These are phyloP conservation scores for Oreonectes daqikongensis DNA, from an alignment of 2,797 vertebrate genomes.

Conservation along the genomic window DNA sequence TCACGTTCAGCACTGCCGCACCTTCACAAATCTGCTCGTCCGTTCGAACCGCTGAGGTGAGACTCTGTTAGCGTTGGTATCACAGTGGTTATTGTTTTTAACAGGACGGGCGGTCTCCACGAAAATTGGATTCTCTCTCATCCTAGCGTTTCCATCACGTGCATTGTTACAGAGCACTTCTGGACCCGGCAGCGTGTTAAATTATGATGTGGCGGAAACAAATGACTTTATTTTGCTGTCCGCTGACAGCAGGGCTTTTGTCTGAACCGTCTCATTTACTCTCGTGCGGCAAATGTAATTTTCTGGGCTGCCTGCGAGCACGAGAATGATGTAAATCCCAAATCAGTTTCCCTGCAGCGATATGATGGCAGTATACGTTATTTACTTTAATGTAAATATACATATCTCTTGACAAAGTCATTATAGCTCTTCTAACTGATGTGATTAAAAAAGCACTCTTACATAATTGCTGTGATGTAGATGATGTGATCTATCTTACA, in stretches of 20 bases:
- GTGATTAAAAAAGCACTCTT: conserved; percentile 37
- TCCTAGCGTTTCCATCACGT: conserved; percentile 51
- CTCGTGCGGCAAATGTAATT: conserved; percentile 63
- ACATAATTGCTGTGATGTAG: conserved; percentile 5
- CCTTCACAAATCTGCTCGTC: conserved; percentile 15
- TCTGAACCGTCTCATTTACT: conserved; percentile 59
- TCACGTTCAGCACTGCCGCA: background rate
- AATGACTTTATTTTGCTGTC: conserved; percentile 55
- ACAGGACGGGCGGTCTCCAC: conserved; percentile 45
- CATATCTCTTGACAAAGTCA: conserved; percentile 21
- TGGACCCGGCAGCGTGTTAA: conserved; percentile 57
- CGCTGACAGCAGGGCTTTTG: conserved; percentile 51
- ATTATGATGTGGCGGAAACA: conserved; percentile 63
- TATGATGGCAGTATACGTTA: background rate
- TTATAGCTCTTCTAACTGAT: conserved; percentile 15
- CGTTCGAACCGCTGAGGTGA: conserved; percentile 34
- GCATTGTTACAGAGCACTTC: conserved; percentile 42
- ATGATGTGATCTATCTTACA: conserved; percentile 37
- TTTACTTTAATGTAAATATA: conserved; percentile 25
- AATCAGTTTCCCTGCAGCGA: conserved; percentile 28
- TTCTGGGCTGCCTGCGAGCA: conserved; percentile 39
- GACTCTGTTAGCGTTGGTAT: conserved; percentile 42
- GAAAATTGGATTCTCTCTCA: conserved; percentile 56
- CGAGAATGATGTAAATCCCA: conserved; percentile 49
- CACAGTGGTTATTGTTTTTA: conserved; percentile 45